Evolutionary conservation across 2,888 invertebrate genomes (phyloP), one percentile per base, ranked within the genome.

Genomic region (Campopleginae sp.): DNA sequence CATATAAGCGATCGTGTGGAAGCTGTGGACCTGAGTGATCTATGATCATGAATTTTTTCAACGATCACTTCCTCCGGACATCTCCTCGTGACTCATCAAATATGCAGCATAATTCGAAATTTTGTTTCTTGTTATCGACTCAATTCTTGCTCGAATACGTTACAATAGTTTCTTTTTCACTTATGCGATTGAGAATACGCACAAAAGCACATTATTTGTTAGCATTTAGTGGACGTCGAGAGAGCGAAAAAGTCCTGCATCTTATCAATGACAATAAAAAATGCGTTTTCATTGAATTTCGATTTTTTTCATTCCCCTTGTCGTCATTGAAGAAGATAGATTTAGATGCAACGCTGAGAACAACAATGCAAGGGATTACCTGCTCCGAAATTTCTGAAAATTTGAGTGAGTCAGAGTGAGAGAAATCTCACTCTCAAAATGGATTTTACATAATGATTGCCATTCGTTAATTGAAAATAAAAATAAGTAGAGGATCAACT

Each of bases 1-100:
- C 75, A 79, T 33, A 92, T 94, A 58, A 94, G 94, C 27, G 94
- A 94, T 10, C 92, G 94, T 88, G 94, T 95, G 2, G 96, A 97
- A 88, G 95, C 95, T 10, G 96, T 97, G 8, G 97, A 98, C 93
- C 94, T 98, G 63, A 96, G 96, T 89, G 97, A 97, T 89, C 95
- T 98, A 74, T 93, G 88, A 91, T 77, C 46, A 6, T 19, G 23
- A 12, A 68, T 27, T 7, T 1, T 14, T 71, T 12, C 12, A 48
- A 23, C 19, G 19, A 42, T 44, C 23, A 14, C 8, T 74, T 44
- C 8, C 48, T n/a, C 4, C 14, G 10, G n/a, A 7, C 58, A 12
- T 31, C 0, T 5, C 38, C 31, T 66, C n/a, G 12, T 27, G 19
- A 46, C 14, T 2, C 23, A 44, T 19, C 2, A 66, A 14, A 42